phyloP scores from a whole-genome alignment of 2,888 invertebrate genomes.

The Microdon myrmicae region DNA sequence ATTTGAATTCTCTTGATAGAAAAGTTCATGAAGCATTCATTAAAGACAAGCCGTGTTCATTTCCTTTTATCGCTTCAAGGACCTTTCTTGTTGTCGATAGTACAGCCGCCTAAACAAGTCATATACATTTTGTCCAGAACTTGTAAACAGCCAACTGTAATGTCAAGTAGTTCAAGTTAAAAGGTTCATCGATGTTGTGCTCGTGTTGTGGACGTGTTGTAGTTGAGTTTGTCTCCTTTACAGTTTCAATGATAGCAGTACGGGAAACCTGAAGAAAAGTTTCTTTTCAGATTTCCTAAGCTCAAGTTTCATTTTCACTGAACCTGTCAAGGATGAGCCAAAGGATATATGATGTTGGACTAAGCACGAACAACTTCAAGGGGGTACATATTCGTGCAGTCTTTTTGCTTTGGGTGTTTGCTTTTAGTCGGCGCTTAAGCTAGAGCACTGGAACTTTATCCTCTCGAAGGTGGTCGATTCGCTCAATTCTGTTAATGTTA shows the following conservation, averaged over 20 bases:
- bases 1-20: slow-evolving; percentile 39
- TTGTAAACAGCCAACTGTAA: too few relatives aligned
- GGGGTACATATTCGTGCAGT: slow-evolving; percentile 31
- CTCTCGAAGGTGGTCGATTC: slow-evolving; percentile 37
- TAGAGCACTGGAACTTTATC: slow-evolving; percentile 28
- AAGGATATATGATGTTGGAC: slow-evolving; percentile 37
- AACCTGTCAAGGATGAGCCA: slow-evolving; percentile 7
- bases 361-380: slow-evolving; percentile 41
- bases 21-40: slow-evolving; percentile 64
- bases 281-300: neutral
- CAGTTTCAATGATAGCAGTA: slow-evolving; percentile 9
- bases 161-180: slow-evolving; percentile 37
- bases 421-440: slow-evolving; percentile 47
- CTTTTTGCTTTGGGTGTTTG: slow-evolving; percentile 40
- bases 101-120: too few relatives aligned
- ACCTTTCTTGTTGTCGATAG: too few relatives aligned
- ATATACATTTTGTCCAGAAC: too few relatives aligned
- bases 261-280: slow-evolving; percentile 24
- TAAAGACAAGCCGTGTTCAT: slow-evolving; percentile 59
- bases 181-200: slow-evolving; percentile 19
- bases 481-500: slow-evolving; percentile 45
- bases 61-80: slow-evolving; percentile 57
- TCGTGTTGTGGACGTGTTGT: slow-evolving; percentile 21
- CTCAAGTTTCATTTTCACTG: slow-evolving; percentile 1
- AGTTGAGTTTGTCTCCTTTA: slow-evolving; percentile 15